Conservation (phyloP, 2,888 invertebrate genomes). For the Elmis aenea region DNA sequence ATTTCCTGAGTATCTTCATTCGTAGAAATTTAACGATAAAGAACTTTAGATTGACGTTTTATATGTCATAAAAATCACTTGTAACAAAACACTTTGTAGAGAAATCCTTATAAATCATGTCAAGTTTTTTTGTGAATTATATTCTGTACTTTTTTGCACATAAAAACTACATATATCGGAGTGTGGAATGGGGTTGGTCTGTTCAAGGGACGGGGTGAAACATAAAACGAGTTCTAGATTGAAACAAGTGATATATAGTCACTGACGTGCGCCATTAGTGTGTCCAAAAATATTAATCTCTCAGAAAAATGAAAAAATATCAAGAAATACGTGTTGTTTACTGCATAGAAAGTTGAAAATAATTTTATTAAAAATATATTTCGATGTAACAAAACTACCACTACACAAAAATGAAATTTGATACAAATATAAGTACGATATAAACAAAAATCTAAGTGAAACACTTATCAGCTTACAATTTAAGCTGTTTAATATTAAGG, state of each 20-base stretch:
- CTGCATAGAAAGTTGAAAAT: neutral
- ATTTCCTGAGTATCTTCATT: constrained; percentile 15
- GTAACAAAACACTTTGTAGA: constrained; percentile 43
- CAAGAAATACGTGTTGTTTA: constrained; percentile 32
- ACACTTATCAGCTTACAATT: too few relatives aligned
- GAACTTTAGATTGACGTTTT: constrained; percentile 40
- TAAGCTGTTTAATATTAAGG: too few relatives aligned
- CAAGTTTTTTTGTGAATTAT: constrained; percentile 35
- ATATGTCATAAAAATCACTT: constrained; percentile 45
- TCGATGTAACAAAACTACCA: too few relatives aligned
- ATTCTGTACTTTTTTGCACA: constrained; percentile 35
- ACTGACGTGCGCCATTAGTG: constrained; percentile 50
- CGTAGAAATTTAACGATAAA: constrained; percentile 35
- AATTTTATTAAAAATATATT: neutral
- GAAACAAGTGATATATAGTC: constrained; percentile 51
- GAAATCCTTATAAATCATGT: constrained; percentile 42
- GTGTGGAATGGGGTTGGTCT: constrained; percentile 24
- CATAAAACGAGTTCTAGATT: constrained; percentile 50
- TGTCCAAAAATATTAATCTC: constrained; percentile 52
- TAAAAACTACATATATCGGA: constrained; percentile 33
- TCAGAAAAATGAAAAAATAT: constrained; percentile 46
- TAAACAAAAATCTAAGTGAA: too few relatives aligned
- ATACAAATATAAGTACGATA: too few relatives aligned
- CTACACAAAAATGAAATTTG: too few relatives aligned
- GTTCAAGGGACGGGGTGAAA: constrained; percentile 37